These are phyloP conservation scores for Oryctolagus cuniculus DNA, from an alignment of 2,113 vertebrate species.

Conservation along the genomic window mOryCun1.1 NC_091432.1:2045001-2045500, in stretches of 20 bases:
- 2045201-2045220: rapidly evolving
- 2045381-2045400: neutral
- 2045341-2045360: neutral
- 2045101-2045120: no score
- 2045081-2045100: neutral
- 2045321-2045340: neutral
- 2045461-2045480: no score
- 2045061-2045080: neutral
- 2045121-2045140: rapidly evolving
- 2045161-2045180: neutral
- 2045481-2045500: neutral
- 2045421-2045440: rapidly evolving
- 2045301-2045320: neutral
- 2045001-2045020: neutral
- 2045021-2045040: neutral
- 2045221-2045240: neutral
- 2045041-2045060: neutral
- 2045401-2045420: rapidly evolving
- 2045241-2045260: neutral
- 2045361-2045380: neutral
- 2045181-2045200: rapidly evolving
- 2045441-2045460: no score
- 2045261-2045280: neutral
- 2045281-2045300: neutral
- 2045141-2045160: neutral